Conservation (phyloP, 30 jellyfish, hydroid and myxozoan genomes). For the Chironex yamaguchii region DNA sequence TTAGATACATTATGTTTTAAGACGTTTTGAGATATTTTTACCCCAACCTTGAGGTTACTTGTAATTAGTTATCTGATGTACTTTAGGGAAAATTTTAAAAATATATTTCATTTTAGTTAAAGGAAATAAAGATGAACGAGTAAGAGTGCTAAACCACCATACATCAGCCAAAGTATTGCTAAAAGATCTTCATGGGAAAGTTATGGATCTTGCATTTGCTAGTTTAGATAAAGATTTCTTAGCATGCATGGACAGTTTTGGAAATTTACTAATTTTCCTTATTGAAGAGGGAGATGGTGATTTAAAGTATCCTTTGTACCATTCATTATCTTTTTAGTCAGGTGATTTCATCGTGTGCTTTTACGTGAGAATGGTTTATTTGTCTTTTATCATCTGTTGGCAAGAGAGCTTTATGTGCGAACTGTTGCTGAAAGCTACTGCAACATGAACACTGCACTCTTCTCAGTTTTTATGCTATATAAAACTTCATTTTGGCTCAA, state of each 20-base stretch:
- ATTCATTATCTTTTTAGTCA: neutral
- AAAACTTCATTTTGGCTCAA: too few relatives aligned
- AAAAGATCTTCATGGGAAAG: slow-evolving; percentile 81
- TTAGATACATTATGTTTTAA: too few relatives aligned
- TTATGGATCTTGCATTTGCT: slow-evolving; percentile 75
- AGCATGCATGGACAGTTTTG: slow-evolving; percentile 85
- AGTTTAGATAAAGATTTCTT: slow-evolving; percentile 69
- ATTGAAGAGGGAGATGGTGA: slow-evolving; percentile 70
- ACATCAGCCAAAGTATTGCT: slow-evolving; percentile 82
- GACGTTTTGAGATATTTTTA: too few relatives aligned
- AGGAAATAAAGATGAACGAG: slow-evolving; percentile 62
- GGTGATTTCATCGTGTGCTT: neutral
- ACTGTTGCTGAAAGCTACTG: too few relatives aligned
- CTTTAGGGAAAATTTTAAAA: too few relatives aligned
- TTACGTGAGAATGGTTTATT: neutral
- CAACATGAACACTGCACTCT: too few relatives aligned
- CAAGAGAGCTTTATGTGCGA: too few relatives aligned
- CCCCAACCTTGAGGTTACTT: too few relatives aligned
- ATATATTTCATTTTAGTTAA: too few relatives aligned
- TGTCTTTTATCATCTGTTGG: too few relatives aligned
- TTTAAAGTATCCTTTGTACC: slow-evolving; percentile 80
- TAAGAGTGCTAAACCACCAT: slow-evolving; percentile 83
- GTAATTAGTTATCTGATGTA: too few relatives aligned
- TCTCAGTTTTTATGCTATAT: too few relatives aligned
- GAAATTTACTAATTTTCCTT: slow-evolving; percentile 67